Evolutionary conservation across 2,113 vertebrate genomes (phyloP).

Genomic region (Otocyon megalotis): DNA sequence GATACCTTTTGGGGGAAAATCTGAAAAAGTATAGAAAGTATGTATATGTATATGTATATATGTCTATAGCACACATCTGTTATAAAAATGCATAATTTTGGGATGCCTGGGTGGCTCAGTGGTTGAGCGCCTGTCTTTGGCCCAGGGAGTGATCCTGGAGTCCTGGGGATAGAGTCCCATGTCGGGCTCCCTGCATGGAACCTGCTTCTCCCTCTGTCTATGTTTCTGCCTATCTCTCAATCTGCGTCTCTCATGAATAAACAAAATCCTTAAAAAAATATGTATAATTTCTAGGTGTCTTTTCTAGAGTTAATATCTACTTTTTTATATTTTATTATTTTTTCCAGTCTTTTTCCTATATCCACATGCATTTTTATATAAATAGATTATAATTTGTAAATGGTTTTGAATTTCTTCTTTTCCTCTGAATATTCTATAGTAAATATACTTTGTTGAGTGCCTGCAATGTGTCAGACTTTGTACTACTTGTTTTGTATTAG

Average conservation of each 20-base stretch:
- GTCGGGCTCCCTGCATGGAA: no score
- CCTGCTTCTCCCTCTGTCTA: no score
- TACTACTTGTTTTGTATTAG: neutral
- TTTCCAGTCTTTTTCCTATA: neutral
- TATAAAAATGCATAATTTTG: neutral
- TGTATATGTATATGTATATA: neutral
- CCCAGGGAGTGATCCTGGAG: no score
- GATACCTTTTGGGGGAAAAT: neutral
- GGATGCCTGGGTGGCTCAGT: no score
- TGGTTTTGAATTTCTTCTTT: neutral
- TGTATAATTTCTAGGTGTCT: neutral
- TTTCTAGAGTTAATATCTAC: neutral
- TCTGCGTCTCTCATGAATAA: no score
- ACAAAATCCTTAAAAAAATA: neutral
- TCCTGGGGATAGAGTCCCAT: no score
- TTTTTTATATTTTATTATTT: constrained; percentile 43
- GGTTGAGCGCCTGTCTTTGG: no score
- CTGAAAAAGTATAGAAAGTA: neutral
- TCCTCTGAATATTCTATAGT: neutral
- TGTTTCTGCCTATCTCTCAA: no score
- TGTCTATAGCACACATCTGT: neutral
- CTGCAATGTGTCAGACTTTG: neutral
- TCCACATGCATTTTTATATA: neutral
- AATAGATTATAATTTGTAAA: neutral
- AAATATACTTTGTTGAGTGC: neutral